A percentile compares a stretch with the other conserved stretches of the same genome.
Conservation (phyloP, 1,140 invertebrate genomes). For the Elysia chlorotica region DNA sequence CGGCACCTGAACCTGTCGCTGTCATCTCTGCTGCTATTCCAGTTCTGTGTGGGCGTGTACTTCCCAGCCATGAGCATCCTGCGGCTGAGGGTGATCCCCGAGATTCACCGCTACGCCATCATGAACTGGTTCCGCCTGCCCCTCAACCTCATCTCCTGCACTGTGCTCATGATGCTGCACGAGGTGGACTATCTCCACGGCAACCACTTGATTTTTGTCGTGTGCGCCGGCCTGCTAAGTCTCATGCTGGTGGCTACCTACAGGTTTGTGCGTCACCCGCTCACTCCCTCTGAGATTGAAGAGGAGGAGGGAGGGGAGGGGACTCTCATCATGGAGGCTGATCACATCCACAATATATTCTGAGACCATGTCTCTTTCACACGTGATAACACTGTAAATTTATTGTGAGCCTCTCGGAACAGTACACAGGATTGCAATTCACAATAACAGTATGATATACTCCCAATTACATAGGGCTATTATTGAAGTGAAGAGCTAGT, state of each 20-base stretch:
- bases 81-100: slow-evolving; percentile 69
- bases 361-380: slow-evolving; percentile 27
- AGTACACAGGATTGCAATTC: no score
- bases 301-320: slow-evolving; percentile 32
- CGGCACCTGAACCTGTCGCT: slow-evolving; percentile 60
- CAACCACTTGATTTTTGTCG: slow-evolving; percentile 63
- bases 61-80: slow-evolving; percentile 68
- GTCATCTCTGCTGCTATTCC: slow-evolving; percentile 69
- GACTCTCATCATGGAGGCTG: slow-evolving; percentile 39
- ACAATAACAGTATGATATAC: no score
- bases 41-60: slow-evolving; percentile 66
- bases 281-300: slow-evolving; percentile 44
- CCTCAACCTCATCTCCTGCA: slow-evolving; percentile 59
- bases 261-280: slow-evolving; percentile 41
- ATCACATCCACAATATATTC: slow-evolving; percentile 57
- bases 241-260: slow-evolving; percentile 46
- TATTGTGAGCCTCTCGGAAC: no score
- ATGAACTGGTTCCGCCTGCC: slow-evolving; percentile 63
- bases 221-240: slow-evolving; percentile 58
- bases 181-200: slow-evolving; percentile 60
- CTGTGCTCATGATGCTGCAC: slow-evolving; percentile 64
- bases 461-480: no score
- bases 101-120: slow-evolving; percentile 60
- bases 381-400: no score
- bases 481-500: no score